These are phyloP conservation scores for Anguilla pacifica DNA, from an alignment of 2,797 vertebrate species.

Conservation along the genomic window DNA sequence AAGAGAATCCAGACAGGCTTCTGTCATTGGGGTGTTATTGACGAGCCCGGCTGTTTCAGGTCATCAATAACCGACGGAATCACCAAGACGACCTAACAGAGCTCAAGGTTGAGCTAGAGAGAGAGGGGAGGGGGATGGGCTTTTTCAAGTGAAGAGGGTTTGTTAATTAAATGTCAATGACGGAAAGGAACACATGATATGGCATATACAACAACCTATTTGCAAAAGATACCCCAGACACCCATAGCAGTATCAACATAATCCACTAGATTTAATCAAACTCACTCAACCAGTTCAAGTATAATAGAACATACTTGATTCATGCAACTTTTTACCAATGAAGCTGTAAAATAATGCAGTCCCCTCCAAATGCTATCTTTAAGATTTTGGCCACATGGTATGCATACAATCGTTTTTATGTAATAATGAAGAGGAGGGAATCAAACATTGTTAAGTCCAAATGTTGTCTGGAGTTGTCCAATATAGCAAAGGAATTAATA, in stretches of 20 bases:
- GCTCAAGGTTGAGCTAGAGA: slow-evolving; percentile 1
- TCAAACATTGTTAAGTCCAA: too few species aligned
- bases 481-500: too few species aligned
- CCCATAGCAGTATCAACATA: neutral
- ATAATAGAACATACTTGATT: neutral
- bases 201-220: slow-evolving; percentile 5
- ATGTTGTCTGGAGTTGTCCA: too few species aligned
- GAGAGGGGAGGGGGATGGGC: neutral
- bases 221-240: neutral
- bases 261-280: neutral
- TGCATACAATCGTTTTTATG: neutral
- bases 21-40: slow-evolving; percentile 1
- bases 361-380: neutral
- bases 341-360: neutral
- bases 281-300: neutral
- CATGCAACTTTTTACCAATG: neutral
- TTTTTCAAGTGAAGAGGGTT: neutral
- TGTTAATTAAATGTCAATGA: neutral
- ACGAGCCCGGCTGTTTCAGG: neutral
- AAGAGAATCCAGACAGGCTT: neutral
- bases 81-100: neutral
- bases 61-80: neutral
- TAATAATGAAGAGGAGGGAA: neutral
- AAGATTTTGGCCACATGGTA: neutral
- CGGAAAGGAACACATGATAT: neutral